Percentiles rank a stretch among this genome's conserved stretches.
Conservation (phyloP, 2,113 vertebrate species). For the Dromaius novaehollandiae region DNA sequence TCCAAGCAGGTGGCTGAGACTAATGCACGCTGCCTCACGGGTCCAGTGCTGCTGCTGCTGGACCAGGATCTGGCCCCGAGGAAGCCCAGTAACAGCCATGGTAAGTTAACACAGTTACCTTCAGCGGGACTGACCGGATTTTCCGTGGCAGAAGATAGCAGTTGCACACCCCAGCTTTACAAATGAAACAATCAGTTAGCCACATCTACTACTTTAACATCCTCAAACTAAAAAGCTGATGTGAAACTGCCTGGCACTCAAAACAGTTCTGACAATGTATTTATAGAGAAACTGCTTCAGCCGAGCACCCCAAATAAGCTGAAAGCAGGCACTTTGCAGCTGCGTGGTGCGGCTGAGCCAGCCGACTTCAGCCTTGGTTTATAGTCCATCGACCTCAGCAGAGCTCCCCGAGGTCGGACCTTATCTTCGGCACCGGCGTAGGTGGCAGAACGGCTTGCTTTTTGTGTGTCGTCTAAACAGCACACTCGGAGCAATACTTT, state of each 20-base stretch:
- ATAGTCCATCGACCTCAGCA: background rate
- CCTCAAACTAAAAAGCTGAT: background rate
- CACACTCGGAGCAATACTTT: background rate
- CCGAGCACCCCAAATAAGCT: rapidly evolving
- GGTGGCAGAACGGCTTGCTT: background rate
- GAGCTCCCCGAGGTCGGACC: rapidly evolving
- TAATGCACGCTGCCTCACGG: background rate
- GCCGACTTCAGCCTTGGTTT: rapidly evolving
- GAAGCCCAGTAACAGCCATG: background rate
- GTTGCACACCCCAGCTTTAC: background rate
- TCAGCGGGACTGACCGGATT: rapidly evolving
- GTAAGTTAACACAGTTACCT: background rate
- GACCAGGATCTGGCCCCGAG: background rate
- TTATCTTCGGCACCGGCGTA: rapidly evolving
- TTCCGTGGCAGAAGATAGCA: background rate
- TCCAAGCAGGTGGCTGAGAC: background rate
- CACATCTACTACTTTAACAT: background rate
- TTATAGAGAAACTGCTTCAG: background rate
- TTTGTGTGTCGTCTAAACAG: background rate
- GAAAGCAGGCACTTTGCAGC: background rate
- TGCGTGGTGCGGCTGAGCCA: rapidly evolving
- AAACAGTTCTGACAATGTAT: background rate
- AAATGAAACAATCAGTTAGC: background rate
- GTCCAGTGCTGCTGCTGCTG: rapidly evolving
- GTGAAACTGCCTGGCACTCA: background rate